Evolutionary conservation across 2,113 vertebrate species (phyloP).

Genomic region (Casuarius casuarius): DNA sequence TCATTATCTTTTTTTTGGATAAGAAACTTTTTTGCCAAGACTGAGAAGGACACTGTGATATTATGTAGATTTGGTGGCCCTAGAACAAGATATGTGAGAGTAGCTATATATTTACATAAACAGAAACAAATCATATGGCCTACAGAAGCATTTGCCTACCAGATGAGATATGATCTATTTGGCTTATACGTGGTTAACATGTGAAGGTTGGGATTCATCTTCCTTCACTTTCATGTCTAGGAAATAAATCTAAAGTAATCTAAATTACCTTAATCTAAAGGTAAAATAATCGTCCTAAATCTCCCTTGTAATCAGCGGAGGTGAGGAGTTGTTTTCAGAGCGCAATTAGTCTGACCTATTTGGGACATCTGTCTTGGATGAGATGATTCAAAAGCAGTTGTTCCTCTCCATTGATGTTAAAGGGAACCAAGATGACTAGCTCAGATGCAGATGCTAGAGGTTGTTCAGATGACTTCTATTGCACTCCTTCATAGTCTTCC

Average conservation of each 20-base stretch:
- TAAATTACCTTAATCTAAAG: not conserved
- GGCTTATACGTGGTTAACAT: accelerated
- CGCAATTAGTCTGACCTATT: not conserved
- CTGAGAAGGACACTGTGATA: not conserved
- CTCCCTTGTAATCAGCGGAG: not conserved
- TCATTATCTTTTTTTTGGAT: not conserved
- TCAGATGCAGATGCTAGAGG: accelerated
- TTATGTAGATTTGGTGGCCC: not conserved
- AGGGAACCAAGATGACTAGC: not conserved
- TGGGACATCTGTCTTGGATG: not conserved
- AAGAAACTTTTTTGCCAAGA: not conserved
- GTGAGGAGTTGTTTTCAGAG: not conserved
- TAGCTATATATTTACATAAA: not conserved
- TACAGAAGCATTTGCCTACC: not conserved
- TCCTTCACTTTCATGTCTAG: not conserved
- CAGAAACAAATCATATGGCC: not conserved
- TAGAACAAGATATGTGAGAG: not conserved
- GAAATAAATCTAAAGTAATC: not conserved
- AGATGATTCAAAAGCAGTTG: not conserved
- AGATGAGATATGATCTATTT: accelerated
- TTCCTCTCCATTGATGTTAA: not conserved
- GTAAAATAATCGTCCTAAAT: accelerated
- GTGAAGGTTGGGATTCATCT: not conserved
- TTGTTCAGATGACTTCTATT: not conserved
- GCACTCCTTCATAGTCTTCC: not conserved